A percentile compares a stretch with the other conserved stretches of the same genome.
phyloP scores from a whole-genome alignment of 53 echinoderm and acorn worm species.

The Paracentrotus lividus region DNA sequence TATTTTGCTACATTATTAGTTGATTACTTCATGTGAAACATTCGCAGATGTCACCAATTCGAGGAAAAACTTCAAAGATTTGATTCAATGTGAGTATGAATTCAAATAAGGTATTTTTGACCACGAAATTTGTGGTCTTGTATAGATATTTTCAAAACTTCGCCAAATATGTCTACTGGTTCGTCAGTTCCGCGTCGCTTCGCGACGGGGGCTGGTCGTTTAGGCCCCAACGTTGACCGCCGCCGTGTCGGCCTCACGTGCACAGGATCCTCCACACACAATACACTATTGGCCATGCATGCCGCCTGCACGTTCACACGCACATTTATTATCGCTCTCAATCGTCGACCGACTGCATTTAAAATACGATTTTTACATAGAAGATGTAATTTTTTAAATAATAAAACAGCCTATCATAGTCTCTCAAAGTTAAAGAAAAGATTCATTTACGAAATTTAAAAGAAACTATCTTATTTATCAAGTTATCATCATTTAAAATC shows the following conservation, averaged over 20 bases:
- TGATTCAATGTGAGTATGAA: too few species aligned
- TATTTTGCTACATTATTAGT: too few species aligned
- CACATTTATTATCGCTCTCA: neutral
- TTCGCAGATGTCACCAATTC: too few species aligned
- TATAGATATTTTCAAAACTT: too few species aligned
- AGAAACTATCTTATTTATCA: neutral
- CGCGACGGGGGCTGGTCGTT: too few species aligned
- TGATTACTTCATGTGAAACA: too few species aligned
- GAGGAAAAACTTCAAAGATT: too few species aligned
- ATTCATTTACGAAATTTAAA: neutral
- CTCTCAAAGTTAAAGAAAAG: neutral
- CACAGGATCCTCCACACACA: neutral
- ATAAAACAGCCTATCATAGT: neutral
- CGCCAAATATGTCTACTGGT: too few species aligned
- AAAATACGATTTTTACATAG: neutral
- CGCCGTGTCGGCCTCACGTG: neutral
- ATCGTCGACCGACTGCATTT: neutral
- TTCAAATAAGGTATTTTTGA: too few species aligned
- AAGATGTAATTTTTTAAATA: neutral
- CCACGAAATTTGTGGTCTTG: too few species aligned
- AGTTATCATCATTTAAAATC: constrained; percentile 10
- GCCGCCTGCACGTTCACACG: neutral
- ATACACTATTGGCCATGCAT: neutral
- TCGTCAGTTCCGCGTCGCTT: too few species aligned
- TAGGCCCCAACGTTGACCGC: neutral